Base-by-base conservation (phyloP, 2,888 invertebrate genomes). In the Sesamia inferens region DNA sequence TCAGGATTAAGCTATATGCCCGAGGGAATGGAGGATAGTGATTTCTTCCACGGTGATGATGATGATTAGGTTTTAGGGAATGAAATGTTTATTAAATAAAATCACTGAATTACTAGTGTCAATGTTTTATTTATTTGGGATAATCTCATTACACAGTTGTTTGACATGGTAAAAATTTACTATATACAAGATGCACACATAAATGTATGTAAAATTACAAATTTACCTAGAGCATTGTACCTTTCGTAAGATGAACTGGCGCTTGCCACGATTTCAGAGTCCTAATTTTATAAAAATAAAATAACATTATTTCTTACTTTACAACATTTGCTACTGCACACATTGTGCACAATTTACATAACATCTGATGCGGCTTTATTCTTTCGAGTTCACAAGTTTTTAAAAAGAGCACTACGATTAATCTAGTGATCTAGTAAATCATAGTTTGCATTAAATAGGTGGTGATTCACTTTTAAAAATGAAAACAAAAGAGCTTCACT, bases 1-100 rank as follows among this genome's bases (percentile, higher is more conserved):
- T 97, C 97, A 8, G 96, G 96, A 66, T 90, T 97, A 22, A 94
- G 92, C 55, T 98, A 97, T 88, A 96, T 98, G 97, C 98, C 98
- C 11, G 97, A 97, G 85, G 97, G 97, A 79, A 92, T 98, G 88
- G 97, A 97, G 89, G 86, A 97, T 88, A 90, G 96, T 0, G 92
- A 97, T 88, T 98, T 97, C 90, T 97, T 97, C 75, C 51, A 76
- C n/a, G 86, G 85, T 65, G 77, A 88, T 71, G 78, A 88, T 71
- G 78, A 83, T 71, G 76, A 64, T 62, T 76, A 78, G 74, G 67
- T 69, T 10, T 69, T n/a, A 61, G 19, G 54, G 14, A 54, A 47
- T 44, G 10, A 39, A 57, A 61, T 31, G 63, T 68, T 47, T 59
- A 44, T 59, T 55, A 74, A 86, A 84, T 85, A 85, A 86, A 86